Evolutionary conservation across 2,888 invertebrate species (phyloP), one percentile per base, ranked within the genome.

Genomic region (Cryptocheilus praepositus): DNA sequence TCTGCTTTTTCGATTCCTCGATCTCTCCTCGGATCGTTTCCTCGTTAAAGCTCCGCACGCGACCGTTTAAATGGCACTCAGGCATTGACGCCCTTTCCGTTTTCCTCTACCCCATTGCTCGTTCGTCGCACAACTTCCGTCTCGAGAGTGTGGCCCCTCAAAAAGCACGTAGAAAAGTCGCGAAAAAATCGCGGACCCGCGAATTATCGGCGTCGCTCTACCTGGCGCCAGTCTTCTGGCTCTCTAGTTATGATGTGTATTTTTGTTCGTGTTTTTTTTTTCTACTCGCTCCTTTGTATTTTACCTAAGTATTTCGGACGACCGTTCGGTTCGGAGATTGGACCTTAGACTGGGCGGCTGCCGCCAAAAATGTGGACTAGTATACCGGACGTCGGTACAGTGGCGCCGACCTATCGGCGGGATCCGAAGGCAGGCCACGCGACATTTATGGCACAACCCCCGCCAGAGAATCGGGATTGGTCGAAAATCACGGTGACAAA

Each of bases 271-370:
- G 22, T 58, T 18, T 19, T 55, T 44, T 4, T 44, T 51, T 22
- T 62, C 19, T 0, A 19, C 51, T 21, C 57, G 8, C 52, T 52
- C 18, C 61, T 52, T 44, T 36, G 43, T 64, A 3, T 66, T 82
- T 88, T 88, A 88, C 88, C 88, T 88, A 88, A 82, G 81, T 81
- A 75, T 80, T 87, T 88, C 88, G 88, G 86, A 83, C 85, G 87
- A 88, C 88, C 88, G 88, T 86, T 88, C 88, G 88, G 88, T 85
- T 88, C 88, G 88, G 85, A 79, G 85, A 83, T 88, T 87, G 88
- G 85, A 88, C 86, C 87, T 88, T 85, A 85, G 84, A 88, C 88
- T 88, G 88, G 84, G 81, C 81, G 76, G 77, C 79, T 81, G 82
- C 83, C 85, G 85, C 83, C 85, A 86, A 88, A 87, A 86, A 79